These are phyloP conservation scores for Calosoma granatense DNA, from an alignment of 1,140 invertebrate species.

Conservation along the genomic window DNA sequence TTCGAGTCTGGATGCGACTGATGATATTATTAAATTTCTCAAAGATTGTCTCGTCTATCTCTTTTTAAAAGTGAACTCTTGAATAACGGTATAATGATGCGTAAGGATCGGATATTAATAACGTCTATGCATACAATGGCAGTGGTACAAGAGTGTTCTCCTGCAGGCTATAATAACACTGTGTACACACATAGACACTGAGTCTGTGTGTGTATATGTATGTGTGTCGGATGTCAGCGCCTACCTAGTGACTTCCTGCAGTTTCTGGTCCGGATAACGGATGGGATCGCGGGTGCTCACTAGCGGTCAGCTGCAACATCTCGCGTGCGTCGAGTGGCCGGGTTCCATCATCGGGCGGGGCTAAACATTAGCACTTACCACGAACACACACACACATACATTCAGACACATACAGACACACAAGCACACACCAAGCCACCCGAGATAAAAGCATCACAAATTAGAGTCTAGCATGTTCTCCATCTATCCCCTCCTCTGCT, in stretches of 20 bases:
- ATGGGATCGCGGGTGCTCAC: not conserved
- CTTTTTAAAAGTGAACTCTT: not conserved
- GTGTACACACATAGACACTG: too few relatives aligned
- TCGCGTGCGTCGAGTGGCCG: not conserved
- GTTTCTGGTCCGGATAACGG: too few relatives aligned
- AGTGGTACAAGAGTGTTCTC: too few relatives aligned
- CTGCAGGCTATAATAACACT: too few relatives aligned
- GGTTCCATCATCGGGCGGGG: not conserved
- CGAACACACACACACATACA: not conserved
- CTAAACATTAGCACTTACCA: not conserved
- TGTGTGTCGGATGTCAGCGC: too few relatives aligned
- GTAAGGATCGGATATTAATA: not conserved
- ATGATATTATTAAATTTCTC: not conserved
- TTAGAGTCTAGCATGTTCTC: not conserved
- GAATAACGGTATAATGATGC: not conserved
- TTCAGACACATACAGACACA: not conserved
- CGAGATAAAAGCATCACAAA: constrained; percentile 9
- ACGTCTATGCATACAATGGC: not conserved
- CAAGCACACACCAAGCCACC: not conserved
- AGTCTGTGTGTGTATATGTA: too few relatives aligned
- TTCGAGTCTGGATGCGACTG: not conserved
- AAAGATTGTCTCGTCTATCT: not conserved
- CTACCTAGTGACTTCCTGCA: too few relatives aligned
- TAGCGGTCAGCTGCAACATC: not conserved
- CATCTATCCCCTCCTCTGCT: not conserved